Evolutionary conservation across 2,113 vertebrate genomes (phyloP).

Genomic region (Orycteropus afer): DNA sequence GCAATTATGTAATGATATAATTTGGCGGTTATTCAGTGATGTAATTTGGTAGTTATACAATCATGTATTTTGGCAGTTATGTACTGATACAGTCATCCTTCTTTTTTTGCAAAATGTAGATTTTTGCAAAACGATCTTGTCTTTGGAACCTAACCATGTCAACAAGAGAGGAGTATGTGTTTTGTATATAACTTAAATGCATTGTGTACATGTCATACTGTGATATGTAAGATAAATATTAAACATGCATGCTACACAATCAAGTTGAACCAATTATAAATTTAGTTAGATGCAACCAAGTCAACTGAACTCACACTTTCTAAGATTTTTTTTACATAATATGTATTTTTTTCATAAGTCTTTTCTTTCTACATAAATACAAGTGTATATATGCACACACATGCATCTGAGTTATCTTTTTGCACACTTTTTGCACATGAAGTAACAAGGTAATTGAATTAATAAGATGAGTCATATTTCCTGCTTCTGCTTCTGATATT

Average conservation of each 20-base stretch:
- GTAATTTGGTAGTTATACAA: no score
- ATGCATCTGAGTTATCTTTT: not conserved
- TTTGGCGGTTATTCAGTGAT: no score
- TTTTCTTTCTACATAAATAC: not conserved
- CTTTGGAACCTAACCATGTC: no score
- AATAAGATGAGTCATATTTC: not conserved
- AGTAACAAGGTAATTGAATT: not conserved
- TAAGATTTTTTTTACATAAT: not conserved
- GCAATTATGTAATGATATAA: no score
- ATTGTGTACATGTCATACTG: not conserved
- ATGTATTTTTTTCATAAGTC: not conserved
- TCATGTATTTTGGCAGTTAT: no score
- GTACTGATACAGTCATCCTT: no score
- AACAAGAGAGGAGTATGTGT: no score
- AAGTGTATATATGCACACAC: not conserved
- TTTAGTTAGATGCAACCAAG: not conserved
- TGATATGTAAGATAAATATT: conserved; percentile 1
- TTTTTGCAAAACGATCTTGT: no score
- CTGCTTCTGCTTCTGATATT: not conserved
- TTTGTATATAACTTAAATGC: no score
- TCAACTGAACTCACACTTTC: not conserved
- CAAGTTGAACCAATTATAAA: not conserved
- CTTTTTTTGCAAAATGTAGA: no score
- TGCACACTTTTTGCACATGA: not conserved
- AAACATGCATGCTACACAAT: not conserved